phyloP scores from a whole-genome alignment of 2,797 vertebrate species.

The Sebastes goodei region DNA sequence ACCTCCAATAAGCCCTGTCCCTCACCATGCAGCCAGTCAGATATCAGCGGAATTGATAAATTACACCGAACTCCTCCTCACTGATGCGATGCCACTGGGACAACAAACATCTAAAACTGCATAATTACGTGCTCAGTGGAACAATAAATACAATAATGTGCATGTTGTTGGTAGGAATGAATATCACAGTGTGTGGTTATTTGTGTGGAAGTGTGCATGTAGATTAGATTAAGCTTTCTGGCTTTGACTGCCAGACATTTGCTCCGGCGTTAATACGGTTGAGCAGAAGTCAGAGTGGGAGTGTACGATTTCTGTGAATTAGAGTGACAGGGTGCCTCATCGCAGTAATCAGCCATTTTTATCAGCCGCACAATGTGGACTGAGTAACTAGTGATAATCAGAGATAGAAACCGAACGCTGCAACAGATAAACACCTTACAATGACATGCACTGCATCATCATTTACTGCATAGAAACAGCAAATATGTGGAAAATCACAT shows the following conservation, averaged over 20 bases:
- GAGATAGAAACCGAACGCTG: slow-evolving; percentile 30
- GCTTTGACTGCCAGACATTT: slow-evolving; percentile 60
- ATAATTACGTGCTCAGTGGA: slow-evolving; percentile 53
- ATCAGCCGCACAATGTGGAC: slow-evolving; percentile 56
- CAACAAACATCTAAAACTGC: slow-evolving; percentile 24
- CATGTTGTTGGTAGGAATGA: slow-evolving; percentile 55
- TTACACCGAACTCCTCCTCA: slow-evolving; percentile 7
- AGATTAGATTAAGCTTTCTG: slow-evolving; percentile 60
- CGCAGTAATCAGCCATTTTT: slow-evolving; percentile 70
- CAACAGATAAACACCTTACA: slow-evolving; percentile 39
- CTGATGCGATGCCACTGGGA: slow-evolving; percentile 8
- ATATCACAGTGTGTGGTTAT: slow-evolving; percentile 54
- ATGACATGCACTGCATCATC: slow-evolving; percentile 28
- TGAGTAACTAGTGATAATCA: slow-evolving; percentile 24
- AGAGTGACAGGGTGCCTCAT: slow-evolving; percentile 76
- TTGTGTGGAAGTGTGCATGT: slow-evolving; percentile 61
- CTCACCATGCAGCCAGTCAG: not conserved
- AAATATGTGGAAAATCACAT: slow-evolving; percentile 13
- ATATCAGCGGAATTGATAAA: slow-evolving; percentile 3
- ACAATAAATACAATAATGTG: slow-evolving; percentile 45
- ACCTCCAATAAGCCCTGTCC: not conserved
- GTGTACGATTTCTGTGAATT: slow-evolving; percentile 63
- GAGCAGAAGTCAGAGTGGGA: slow-evolving; percentile 67
- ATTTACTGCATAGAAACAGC: not conserved
- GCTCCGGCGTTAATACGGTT: slow-evolving; percentile 52